A percentile compares a stretch with the other conserved stretches of the same genome.
phyloP scores from a whole-genome alignment of 2,797 vertebrate species.

The Schizopygopsis pylzovi region DNA sequence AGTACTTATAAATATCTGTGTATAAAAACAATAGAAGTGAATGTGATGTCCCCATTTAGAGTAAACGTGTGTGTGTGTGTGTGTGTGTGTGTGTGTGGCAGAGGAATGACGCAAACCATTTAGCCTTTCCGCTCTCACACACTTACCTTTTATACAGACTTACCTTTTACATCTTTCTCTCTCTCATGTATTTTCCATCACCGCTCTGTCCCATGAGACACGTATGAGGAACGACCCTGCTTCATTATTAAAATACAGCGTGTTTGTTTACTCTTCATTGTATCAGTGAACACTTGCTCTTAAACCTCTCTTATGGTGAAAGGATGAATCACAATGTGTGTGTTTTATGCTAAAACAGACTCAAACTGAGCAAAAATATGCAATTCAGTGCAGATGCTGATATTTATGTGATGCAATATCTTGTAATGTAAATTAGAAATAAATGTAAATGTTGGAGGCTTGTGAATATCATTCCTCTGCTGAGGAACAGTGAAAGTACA shows the following conservation, averaged over 20 bases:
- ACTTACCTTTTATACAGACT: conserved; percentile 8
- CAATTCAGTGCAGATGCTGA: no score
- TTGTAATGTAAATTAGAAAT: no score
- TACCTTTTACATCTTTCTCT: neutral
- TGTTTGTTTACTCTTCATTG: neutral
- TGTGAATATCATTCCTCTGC: no score
- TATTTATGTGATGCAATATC: no score
- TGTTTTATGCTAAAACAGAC: no score
- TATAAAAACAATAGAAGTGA: neutral
- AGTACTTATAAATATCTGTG: neutral
- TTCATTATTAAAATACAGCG: neutral
- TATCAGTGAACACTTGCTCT: no score
- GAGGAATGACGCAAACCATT: neutral
- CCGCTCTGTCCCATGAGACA: neutral
- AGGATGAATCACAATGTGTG: no score
- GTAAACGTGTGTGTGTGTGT: neutral
- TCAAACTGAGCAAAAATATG: no score
- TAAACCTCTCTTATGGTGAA: no score
- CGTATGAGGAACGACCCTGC: neutral
- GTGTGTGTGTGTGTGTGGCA: neutral
- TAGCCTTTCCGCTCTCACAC: neutral
- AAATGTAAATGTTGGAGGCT: no score
- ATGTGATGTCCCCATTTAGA: neutral
- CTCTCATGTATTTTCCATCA: neutral
- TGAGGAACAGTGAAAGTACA: no score